A percentile compares a stretch with the other conserved stretches of the same genome.
phyloP scores from a whole-genome alignment of 2,113 vertebrate genomes.

The Pycnonotus jocosus region DNA sequence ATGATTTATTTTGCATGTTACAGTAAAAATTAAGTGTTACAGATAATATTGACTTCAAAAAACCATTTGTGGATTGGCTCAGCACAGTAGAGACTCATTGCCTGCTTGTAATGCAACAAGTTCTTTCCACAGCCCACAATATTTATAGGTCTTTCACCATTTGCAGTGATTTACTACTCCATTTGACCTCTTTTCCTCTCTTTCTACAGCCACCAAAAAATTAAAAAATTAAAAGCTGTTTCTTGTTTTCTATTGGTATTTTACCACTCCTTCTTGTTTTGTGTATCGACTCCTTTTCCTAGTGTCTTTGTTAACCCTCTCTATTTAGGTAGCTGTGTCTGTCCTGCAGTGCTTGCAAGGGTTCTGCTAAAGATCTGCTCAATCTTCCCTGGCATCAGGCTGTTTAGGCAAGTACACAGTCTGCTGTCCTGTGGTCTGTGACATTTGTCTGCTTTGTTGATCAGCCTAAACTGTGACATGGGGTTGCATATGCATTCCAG shows the following conservation, averaged over 20 bases:
- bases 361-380: not conserved
- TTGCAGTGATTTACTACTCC: not conserved
- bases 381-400: not conserved
- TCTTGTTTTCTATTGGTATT: not conserved
- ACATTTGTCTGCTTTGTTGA: not conserved
- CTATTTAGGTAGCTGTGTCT: not conserved
- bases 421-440: not conserved
- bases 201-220: not conserved
- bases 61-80: not conserved
- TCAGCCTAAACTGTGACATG: not conserved
- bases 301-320: not conserved
- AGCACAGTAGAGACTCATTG: not conserved
- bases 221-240: not conserved
- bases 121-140: not conserved
- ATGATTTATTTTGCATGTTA: not conserved
- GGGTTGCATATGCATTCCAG: not conserved
- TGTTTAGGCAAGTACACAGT: not conserved
- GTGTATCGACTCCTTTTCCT: not conserved
- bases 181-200: not conserved
- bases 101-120: constrained; percentile 1
- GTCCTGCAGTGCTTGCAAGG: not conserved
- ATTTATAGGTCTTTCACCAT: constrained; percentile 15
- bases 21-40: not conserved
- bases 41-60: not conserved
- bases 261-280: not conserved